A percentile compares a stretch with the other conserved stretches of the same genome.
Evolutionary conservation across 2,113 vertebrate species (phyloP).

Genomic region (Promerops cafer): DNA sequence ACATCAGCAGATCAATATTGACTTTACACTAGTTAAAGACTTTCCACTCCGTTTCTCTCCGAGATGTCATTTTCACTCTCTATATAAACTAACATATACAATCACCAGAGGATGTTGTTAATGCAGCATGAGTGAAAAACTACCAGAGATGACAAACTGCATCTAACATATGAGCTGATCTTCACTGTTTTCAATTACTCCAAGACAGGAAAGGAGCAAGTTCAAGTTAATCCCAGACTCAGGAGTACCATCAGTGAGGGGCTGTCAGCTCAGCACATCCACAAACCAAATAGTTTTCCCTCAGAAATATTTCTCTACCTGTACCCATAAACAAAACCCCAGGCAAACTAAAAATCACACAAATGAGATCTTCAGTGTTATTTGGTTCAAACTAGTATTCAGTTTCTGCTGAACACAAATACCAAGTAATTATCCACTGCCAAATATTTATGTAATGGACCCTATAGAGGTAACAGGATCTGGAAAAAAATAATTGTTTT

Average conservation of each 20-base stretch:
- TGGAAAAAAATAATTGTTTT: neutral
- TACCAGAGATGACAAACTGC: neutral
- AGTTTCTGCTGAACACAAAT: accelerated
- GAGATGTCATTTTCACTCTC: neutral
- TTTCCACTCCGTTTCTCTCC: neutral
- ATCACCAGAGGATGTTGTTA: neutral
- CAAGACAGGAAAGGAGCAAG: neutral
- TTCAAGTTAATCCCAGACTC: neutral
- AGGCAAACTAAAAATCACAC: neutral
- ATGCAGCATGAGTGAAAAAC: neutral
- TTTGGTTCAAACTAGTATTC: neutral
- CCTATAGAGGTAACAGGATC: neutral
- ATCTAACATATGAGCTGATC: neutral
- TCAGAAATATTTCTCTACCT: neutral
- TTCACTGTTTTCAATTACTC: neutral
- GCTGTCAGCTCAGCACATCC: neutral
- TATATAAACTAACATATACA: neutral
- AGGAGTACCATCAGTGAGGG: neutral
- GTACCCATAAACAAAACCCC: neutral
- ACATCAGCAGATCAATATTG: neutral
- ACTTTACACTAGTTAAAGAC: neutral
- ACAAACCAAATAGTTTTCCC: neutral
- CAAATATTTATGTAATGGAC: neutral
- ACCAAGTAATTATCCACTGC: neutral
- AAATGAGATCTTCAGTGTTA: neutral